Evolutionary conservation across 2,888 invertebrate species (phyloP), one percentile per base, ranked within the genome.

Genomic region (Oligia latruncula): DNA sequence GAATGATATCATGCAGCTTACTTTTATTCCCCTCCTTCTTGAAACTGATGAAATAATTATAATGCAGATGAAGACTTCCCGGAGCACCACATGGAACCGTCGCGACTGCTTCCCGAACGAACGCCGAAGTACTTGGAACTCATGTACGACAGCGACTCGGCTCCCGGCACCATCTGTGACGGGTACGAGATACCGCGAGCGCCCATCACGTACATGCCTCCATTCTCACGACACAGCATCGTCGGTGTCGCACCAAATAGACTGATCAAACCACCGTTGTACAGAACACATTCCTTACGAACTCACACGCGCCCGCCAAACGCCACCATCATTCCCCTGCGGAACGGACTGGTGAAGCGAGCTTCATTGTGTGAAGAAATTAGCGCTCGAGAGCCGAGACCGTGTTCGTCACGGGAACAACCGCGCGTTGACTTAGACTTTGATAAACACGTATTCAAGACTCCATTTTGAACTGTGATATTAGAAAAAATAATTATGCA

Each of bases 41-140:
- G 40, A 65, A 35, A 75, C 35, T 86, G 46, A 80, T 71, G 8
- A 8, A 23, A 23, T 70, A 29, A 78, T 74, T 49, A 23, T 74
- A 75, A 80, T 77, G 35, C 93, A 96, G 96, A 96, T 83, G 96
- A 96, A 90, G 96, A 96, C 52, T 92, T 92, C 70, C 94, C 95
- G 4, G 96, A 95, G 80, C 93, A 94, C 3, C 93, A 95, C 82
- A 95, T 96, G 96, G 96, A 96, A 87, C 96, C 96, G 11, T 95
- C 96, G 13, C 94, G 93, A 4, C 85, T 95, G 71, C 92, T 96
- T 2, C 95, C 96, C 62, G 94, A 93, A 81, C 92, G 94, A 4
- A 86, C 96, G 60, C 97, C 98, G 0, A 98, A 98, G 90, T 98
- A 98, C 92, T 93, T 98, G 75, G 98, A 98, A 92, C 93, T 98